Percentiles rank a stretch among this genome's conserved stretches.
phyloP scores from a whole-genome alignment of 2,113 vertebrate species.

The Procapra przewalskii region DNA sequence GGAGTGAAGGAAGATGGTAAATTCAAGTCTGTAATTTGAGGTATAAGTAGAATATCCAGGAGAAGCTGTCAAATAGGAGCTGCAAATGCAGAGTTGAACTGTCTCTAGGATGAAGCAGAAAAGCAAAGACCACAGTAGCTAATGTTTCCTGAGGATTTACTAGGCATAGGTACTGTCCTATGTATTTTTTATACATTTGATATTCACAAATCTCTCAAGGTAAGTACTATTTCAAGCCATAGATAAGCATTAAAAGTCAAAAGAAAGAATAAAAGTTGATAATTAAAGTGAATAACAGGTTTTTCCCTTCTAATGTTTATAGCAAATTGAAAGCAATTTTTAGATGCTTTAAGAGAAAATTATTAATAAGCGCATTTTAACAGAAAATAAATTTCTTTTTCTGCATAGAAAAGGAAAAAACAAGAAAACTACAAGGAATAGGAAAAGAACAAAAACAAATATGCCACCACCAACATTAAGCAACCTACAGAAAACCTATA shows the following conservation, averaged over 20 bases:
- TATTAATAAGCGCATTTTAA: background rate
- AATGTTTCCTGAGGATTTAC: background rate
- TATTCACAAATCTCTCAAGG: background rate
- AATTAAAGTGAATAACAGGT: background rate
- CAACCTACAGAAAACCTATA: background rate
- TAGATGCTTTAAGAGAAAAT: background rate
- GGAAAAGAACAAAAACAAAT: background rate
- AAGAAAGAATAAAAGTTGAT: background rate
- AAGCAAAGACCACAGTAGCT: background rate
- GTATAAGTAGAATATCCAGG: background rate
- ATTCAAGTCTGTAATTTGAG: background rate
- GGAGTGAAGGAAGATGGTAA: background rate
- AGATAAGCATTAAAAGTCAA: background rate
- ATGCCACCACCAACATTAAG: background rate
- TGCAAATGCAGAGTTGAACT: background rate
- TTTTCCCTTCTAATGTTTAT: background rate
- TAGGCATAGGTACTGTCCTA: background rate
- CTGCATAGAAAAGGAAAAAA: background rate
- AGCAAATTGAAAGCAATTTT: constrained; percentile 10
- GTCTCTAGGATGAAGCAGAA: background rate
- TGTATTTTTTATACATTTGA: background rate
- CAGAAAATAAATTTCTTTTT: background rate
- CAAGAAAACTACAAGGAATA: background rate
- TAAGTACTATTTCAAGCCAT: background rate
- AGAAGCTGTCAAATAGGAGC: background rate